Evolutionary conservation across 1,140 invertebrate genomes (phyloP).

Genomic region (Bombus pyrosoma): DNA sequence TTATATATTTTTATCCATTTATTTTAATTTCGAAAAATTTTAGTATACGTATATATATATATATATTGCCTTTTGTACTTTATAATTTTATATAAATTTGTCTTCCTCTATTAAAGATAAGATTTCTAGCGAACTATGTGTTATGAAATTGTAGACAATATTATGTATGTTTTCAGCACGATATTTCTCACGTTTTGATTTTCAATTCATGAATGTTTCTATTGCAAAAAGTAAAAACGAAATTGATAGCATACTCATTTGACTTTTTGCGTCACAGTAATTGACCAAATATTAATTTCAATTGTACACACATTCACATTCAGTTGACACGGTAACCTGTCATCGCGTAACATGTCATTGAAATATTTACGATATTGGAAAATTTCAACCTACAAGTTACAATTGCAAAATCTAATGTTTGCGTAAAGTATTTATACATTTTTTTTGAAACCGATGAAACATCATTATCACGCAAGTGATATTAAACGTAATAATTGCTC

Average conservation of each 20-base stretch:
- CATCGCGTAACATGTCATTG: neutral
- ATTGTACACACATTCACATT: too few species aligned
- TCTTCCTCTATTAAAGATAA: neutral
- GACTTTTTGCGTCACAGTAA: neutral
- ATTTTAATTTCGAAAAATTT: too few species aligned
- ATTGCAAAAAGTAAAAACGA: neutral
- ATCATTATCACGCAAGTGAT: neutral
- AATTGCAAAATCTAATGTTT: too few species aligned
- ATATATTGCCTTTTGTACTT: too few species aligned
- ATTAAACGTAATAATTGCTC: neutral
- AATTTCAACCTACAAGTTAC: neutral
- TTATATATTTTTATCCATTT: neutral
- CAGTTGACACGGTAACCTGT: slow-evolving; percentile 18
- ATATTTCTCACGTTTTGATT: neutral
- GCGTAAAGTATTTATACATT: too few species aligned
- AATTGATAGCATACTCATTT: neutral
- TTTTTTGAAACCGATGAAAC: too few species aligned
- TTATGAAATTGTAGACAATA: neutral
- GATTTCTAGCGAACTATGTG: neutral
- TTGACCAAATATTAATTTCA: neutral
- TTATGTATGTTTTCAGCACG: neutral
- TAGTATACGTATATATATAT: too few species aligned
- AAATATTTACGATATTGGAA: neutral
- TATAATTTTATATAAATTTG: too few species aligned
- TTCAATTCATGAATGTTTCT: neutral